These are phyloP conservation scores for Microchirus variegatus DNA, from an alignment of 2,797 vertebrate species.

Conservation along the genomic window DNA sequence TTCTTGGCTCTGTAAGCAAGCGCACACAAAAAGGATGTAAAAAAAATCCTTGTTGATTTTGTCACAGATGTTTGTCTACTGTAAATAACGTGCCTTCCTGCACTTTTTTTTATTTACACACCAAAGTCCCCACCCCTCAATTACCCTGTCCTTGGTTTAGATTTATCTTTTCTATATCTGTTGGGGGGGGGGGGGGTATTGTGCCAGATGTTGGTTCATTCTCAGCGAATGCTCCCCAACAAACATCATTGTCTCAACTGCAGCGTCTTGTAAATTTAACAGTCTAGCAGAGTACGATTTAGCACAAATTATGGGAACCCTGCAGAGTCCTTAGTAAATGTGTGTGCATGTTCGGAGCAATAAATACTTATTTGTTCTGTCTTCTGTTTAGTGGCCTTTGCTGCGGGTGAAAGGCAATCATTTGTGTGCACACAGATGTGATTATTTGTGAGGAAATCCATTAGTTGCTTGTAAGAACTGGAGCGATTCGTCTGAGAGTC, in stretches of 20 bases:
- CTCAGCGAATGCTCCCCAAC: conserved; percentile 6
- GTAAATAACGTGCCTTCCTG: conserved; percentile 29
- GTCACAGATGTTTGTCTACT: conserved; percentile 38
- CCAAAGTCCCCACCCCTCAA: conserved; percentile 27
- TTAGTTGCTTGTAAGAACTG: conserved; percentile 26
- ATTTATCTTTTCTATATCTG: conserved; percentile 45
- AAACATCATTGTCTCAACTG: conserved; percentile 16
- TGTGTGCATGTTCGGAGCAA: conserved; percentile 3
- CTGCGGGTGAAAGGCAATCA: conserved; percentile 13
- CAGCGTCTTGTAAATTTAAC: conserved; percentile 30
- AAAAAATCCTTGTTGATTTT: conserved; percentile 26
- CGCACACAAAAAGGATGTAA: conserved; percentile 20
- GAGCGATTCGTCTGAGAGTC: conserved; percentile 8
- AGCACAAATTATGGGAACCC: conserved; percentile 29
- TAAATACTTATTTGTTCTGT: conserved; percentile 39
- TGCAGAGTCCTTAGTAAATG: conserved; percentile 4
- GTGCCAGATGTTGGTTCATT: conserved; percentile 51
- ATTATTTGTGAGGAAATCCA: conserved; percentile 35
- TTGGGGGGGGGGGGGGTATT: conserved; percentile 32
- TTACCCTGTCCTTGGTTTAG: conserved; percentile 28
- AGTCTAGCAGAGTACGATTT: conserved; percentile 25
- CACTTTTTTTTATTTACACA: conserved; percentile 49
- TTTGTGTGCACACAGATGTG: conserved; percentile 28
- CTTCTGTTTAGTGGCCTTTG: conserved; percentile 16
- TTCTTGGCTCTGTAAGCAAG: conserved; percentile 9